phyloP scores from a whole-genome alignment of 2,888 invertebrate species.

The Zygogramma bicolorata region DNA sequence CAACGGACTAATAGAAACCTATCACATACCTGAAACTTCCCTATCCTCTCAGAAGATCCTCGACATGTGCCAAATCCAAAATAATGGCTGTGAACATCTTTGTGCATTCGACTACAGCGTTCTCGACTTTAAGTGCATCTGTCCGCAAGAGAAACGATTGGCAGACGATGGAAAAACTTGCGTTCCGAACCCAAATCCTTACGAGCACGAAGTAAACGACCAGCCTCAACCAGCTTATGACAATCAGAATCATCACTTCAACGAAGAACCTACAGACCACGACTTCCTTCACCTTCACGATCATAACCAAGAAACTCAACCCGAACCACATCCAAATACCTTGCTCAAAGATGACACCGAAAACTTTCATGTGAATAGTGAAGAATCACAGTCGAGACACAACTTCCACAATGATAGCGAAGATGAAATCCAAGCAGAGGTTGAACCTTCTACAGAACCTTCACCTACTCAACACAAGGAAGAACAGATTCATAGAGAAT shows the following conservation, averaged over 20 bases:
- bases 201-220: constrained; percentile 45
- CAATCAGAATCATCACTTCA: constrained; percentile 47
- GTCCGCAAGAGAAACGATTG: constrained; percentile 72
- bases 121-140: constrained; percentile 76
- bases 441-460: constrained; percentile 2
- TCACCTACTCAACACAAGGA: constrained; percentile 34
- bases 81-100: constrained; percentile 75
- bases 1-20: constrained; percentile 68
- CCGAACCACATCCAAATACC: constrained; percentile 46
- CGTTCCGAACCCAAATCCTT: constrained; percentile 51
- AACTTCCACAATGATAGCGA: constrained; percentile 25
- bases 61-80: constrained; percentile 76
- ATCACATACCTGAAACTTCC: constrained; percentile 68
- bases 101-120: constrained; percentile 76
- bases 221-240: constrained; percentile 57
- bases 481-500: too few relatives aligned
- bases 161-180: constrained; percentile 68
- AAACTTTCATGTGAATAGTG: neutral
- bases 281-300: neutral
- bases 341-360: too few relatives aligned
- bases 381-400: constrained; percentile 45
- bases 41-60: constrained; percentile 71
- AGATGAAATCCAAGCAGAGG: constrained; percentile 31
- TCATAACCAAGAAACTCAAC: constrained; percentile 48
- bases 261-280: constrained; percentile 7